Conservation (phyloP, 2,797 vertebrate genomes). For the Coendou prehensilis region DNA sequence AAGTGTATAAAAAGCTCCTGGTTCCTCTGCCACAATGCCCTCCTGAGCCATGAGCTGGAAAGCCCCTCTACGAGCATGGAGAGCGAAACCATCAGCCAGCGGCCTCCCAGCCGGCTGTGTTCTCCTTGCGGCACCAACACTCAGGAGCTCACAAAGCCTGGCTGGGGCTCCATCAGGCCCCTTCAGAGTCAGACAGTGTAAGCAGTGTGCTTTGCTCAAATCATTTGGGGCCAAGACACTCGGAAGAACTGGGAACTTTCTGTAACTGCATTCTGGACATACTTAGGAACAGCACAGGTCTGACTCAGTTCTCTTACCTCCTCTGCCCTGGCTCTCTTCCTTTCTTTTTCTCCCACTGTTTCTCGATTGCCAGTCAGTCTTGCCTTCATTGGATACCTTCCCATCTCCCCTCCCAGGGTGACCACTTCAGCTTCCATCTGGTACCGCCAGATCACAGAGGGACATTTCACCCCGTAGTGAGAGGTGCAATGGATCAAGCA, state of each 20-base stretch:
- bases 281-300: slow-evolving; percentile 8
- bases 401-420: not conserved
- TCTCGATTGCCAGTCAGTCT: not conserved
- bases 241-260: not conserved
- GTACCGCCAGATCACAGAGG: slow-evolving; percentile 8
- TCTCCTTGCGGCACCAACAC: not conserved
- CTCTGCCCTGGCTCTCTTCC: slow-evolving; percentile 38
- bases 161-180: not conserved
- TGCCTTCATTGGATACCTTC: slow-evolving; percentile 20
- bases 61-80: slow-evolving; percentile 8
- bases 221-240: not conserved
- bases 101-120: not conserved
- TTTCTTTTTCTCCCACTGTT: not conserved
- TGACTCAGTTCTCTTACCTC: slow-evolving; percentile 50
- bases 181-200: not conserved
- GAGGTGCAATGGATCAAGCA: not conserved
- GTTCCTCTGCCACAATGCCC: slow-evolving; percentile 34
- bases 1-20: slow-evolving; percentile 26
- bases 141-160: not conserved
- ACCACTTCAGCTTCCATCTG: not conserved
- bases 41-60: slow-evolving; percentile 69
- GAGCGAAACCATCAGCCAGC: slow-evolving; percentile 52
- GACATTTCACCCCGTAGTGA: not conserved
- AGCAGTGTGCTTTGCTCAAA: slow-evolving; percentile 26
- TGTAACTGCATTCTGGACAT: not conserved